Conservation (phyloP, 2,888 invertebrate species). For the Sepioteuthis lessoniana region DNA sequence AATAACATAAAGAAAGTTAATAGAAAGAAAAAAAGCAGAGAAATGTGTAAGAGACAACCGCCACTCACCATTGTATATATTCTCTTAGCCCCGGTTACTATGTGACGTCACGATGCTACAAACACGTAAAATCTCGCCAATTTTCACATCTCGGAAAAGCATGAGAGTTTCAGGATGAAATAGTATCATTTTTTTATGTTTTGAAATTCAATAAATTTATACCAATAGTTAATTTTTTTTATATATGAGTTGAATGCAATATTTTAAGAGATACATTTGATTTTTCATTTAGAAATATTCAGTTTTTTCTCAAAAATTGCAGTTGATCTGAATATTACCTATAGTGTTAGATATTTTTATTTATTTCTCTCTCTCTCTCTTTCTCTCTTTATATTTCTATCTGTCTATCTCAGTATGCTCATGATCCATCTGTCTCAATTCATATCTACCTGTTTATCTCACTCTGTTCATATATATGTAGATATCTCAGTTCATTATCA, state of each 20-base stretch:
- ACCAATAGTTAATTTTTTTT: not conserved
- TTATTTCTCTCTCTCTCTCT: too few species aligned
- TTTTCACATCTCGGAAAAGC: not conserved
- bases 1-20: not conserved
- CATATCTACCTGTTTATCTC: too few species aligned
- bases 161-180: not conserved
- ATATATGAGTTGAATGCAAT: not conserved
- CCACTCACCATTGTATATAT: slow-evolving; percentile 43
- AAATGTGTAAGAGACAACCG: not conserved
- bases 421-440: too few species aligned
- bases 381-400: too few species aligned
- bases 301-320: too few species aligned
- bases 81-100: not conserved
- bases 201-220: not conserved
- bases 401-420: too few species aligned
- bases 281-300: not conserved
- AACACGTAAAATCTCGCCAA: not conserved
- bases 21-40: not conserved
- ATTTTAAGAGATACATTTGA: not conserved
- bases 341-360: too few species aligned
- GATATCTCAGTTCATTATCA: too few species aligned
- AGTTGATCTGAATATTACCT: too few species aligned
- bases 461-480: too few species aligned
- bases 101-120: slow-evolving; percentile 24
- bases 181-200: not conserved